A percentile compares a stretch with the other conserved stretches of the same genome.
These are phyloP conservation scores for Hemithea aestivaria DNA, from an alignment of 2,888 invertebrate genomes.

Conservation along the genomic window DNA sequence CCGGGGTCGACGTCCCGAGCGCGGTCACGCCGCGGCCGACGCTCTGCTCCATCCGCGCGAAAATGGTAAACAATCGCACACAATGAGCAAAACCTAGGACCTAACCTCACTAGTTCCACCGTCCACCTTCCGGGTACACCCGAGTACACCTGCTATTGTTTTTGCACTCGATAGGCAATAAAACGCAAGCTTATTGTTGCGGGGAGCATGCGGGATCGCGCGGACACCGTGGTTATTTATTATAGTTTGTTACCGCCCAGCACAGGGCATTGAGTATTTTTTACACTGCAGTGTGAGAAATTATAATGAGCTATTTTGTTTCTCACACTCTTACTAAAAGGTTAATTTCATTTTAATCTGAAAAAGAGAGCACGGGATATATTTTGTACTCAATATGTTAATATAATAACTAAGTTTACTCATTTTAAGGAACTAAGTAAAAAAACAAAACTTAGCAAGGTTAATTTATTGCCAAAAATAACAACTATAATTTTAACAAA, in stretches of 20 bases:
- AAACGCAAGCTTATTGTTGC: too few species aligned
- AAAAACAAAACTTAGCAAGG: conserved; percentile 1
- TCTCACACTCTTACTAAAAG: too few species aligned
- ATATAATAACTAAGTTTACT: too few species aligned
- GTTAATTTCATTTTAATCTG: too few species aligned
- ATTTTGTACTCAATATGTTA: too few species aligned
- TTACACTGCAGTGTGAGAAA: too few species aligned
- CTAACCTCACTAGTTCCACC: background rate
- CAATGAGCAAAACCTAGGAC: background rate
- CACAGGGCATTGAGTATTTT: too few species aligned
- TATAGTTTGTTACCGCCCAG: too few species aligned
- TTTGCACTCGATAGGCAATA: conserved; percentile 16
- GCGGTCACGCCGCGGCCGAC: conserved; percentile 24
- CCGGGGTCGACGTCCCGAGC: conserved; percentile 27
- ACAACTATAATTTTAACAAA: background rate
- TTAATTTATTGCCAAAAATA: conserved; percentile 3
- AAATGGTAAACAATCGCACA: conserved; percentile 23
- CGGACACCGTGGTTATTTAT: background rate
- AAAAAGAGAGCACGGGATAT: too few species aligned
- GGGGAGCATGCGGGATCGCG: too few species aligned
- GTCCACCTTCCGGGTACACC: conserved; percentile 13
- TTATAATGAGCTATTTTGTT: too few species aligned
- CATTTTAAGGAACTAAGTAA: background rate
- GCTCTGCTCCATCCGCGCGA: conserved; percentile 15
- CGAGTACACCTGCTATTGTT: conserved; percentile 14